Base-by-base conservation (phyloP, 2,888 invertebrate species). In the Eutolmus rufibarbis region DNA sequence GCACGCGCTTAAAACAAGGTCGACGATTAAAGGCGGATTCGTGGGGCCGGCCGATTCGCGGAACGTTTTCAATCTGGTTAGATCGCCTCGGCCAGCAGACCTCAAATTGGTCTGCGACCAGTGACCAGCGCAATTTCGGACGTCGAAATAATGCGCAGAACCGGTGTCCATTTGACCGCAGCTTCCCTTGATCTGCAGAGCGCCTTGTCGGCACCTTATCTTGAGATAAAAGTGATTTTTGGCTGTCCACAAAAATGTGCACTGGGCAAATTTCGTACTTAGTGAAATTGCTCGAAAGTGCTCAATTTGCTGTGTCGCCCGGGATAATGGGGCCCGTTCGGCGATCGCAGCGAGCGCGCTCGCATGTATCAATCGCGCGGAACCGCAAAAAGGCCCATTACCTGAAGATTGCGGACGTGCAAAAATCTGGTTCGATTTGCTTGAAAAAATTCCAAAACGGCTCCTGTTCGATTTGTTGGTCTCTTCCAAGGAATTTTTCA, bases 1-100 rank as follows among this genome's bases (percentile, higher is more conserved):
- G 85, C 85, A 85, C 85, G 85, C 85, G 85, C 85, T 85, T 85
- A 43, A 74, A 74, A 85, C 85, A 85, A 85, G 85, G 85, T 85
- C 85, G 85, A 28, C 74, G 14, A 46, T 56, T 85, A 23, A 19
- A 74, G 85, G 56, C 31, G 82, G 31, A 82, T 16, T 82, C 56
- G 31, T 34, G 40, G 19, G 23, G 34, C 43, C 19, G 37, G 16
- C 19, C 43, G 28, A 40, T 28, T 85, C 31, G 74, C 8, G 85
- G 23, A 46, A 12, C 43, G 28, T n/a, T 74, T 46, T 85, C 85
- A 46, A 74, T 85, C 85, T 85, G 74, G 43, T 34, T 74, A 74
- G 9, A 23, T 85, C 74, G 8, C 74, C 14, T 8, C 43, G 28
- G 9, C 85, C 23, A 74, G 40, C 46, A 74, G n/a, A 85, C 9